These are phyloP conservation scores for Drosophila neonasuta DNA, from an alignment of 2,888 invertebrate genomes.

Conservation along the genomic window DNA sequence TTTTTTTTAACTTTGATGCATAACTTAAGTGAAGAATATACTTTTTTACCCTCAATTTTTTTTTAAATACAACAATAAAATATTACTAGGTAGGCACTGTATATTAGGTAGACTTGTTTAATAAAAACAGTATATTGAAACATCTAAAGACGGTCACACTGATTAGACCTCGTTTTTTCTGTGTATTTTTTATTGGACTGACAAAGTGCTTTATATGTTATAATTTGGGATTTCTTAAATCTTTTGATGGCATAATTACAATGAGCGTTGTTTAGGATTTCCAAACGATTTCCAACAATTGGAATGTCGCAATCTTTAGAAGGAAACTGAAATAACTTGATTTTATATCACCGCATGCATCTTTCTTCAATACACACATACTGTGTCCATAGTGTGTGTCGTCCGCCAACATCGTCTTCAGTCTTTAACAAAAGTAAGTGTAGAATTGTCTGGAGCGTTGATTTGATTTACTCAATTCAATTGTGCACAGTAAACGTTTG, in stretches of 20 bases:
- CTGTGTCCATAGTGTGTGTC: slow-evolving; percentile 25
- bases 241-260: slow-evolving; percentile 17
- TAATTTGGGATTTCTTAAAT: slow-evolving; percentile 23
- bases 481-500: not conserved
- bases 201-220: slow-evolving; percentile 43
- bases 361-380: slow-evolving; percentile 19
- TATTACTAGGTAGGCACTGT: not conserved
- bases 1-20: too few relatives aligned
- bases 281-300: slow-evolving; percentile 1
- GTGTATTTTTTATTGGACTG: slow-evolving; percentile 58
- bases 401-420: slow-evolving; percentile 38
- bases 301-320: slow-evolving; percentile 1
- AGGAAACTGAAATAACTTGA: slow-evolving; percentile 15
- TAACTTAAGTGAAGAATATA: too few relatives aligned
- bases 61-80: not conserved
- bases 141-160: slow-evolving; percentile 15
- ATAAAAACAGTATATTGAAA: not conserved
- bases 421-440: slow-evolving; percentile 40
- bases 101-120: not conserved
- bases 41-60: too few relatives aligned
- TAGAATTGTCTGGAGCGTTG: slow-evolving; percentile 10
- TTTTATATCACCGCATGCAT: not conserved
- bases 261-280: slow-evolving; percentile 28
- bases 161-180: slow-evolving; percentile 67
- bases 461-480: slow-evolving; percentile 1